Evolutionary conservation across 2,113 vertebrate species (phyloP).

Genomic region (Tetrax tetrax): DNA sequence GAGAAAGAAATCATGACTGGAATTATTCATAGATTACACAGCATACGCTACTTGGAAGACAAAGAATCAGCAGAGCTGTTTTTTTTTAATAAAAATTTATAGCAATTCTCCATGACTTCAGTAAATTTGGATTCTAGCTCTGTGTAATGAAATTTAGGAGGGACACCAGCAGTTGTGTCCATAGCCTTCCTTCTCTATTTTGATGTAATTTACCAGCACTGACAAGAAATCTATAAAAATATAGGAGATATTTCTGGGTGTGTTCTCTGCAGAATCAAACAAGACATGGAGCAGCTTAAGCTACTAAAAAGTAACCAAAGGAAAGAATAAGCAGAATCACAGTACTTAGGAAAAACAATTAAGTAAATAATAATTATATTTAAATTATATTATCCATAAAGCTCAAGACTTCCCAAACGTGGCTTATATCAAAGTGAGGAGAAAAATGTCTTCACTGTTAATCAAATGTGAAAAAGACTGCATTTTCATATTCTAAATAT

Average conservation of each 20-base stretch:
- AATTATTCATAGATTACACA: conserved; percentile 48
- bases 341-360: not conserved
- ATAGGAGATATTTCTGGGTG: not conserved
- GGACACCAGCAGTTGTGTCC: not conserved
- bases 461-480: not conserved
- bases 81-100: conserved; percentile 4
- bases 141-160: not conserved
- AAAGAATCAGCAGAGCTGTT: not conserved
- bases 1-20: conserved; percentile 25
- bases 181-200: not conserved
- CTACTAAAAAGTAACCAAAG: not conserved
- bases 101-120: not conserved
- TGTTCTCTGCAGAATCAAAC: not conserved
- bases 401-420: not conserved
- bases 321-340: not conserved
- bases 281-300: not conserved
- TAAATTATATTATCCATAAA: not conserved
- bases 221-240: not conserved
- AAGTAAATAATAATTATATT: not conserved
- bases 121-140: not conserved
- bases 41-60: not conserved
- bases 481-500: not conserved
- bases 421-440: not conserved
- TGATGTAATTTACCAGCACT: not conserved
- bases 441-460: not conserved